These are phyloP conservation scores for Drosophila stalkeri DNA, from an alignment of 2,888 invertebrate species.

Conservation along the genomic window DNA sequence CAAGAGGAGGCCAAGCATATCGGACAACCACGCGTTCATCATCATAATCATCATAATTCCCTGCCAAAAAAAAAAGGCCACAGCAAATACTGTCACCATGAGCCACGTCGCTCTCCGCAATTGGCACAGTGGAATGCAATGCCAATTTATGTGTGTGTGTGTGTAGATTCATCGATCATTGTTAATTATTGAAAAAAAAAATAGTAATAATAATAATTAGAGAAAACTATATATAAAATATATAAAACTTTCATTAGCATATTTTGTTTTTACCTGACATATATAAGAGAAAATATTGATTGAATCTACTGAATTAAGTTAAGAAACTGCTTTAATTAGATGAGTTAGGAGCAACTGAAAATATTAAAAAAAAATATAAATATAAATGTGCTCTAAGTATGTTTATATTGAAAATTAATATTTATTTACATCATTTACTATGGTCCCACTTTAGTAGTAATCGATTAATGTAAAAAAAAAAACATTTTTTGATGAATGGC, in stretches of 20 bases:
- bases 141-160: neutral
- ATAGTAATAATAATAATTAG: neutral
- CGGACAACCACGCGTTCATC: conserved; percentile 80
- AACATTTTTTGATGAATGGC: neutral
- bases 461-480: neutral
- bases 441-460: neutral
- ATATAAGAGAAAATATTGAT: too few species aligned
- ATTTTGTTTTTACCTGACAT: too few species aligned
- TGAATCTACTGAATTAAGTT: neutral
- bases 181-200: neutral
- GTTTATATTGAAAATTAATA: too few species aligned
- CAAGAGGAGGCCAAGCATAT: conserved; percentile 67
- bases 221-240: neutral
- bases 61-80: conserved; percentile 55
- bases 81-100: conserved; percentile 47
- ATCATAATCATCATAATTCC: conserved; percentile 84
- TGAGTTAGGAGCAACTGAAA: too few species aligned
- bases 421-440: neutral
- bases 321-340: neutral
- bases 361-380: too few species aligned
- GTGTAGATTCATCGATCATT: neutral
- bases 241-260: neutral
- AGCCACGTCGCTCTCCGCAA: conserved; percentile 33
- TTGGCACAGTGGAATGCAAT: conserved; percentile 43
- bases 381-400: too few species aligned